A percentile compares a stretch with the other conserved stretches of the same genome.
These are phyloP conservation scores for Prenolepis imparis DNA, from an alignment of 2,888 invertebrate genomes.

Conservation along the genomic window DNA sequence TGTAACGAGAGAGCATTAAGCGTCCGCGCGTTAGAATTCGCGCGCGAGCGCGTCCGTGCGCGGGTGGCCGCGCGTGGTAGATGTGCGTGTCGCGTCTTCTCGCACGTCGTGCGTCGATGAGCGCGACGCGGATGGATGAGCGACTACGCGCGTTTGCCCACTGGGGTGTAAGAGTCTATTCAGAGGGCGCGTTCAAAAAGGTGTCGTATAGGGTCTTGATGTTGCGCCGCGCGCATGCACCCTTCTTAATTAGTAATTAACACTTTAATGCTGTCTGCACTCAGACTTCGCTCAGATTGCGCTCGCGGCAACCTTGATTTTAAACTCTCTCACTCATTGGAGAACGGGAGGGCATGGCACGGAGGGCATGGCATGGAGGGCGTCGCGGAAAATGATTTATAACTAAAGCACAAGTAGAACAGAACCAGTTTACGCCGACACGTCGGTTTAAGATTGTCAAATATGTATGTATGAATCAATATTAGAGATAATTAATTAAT, in stretches of 20 bases:
- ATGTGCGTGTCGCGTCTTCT: slow-evolving; percentile 65
- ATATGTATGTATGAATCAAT: neutral
- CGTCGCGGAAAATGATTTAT: slow-evolving; percentile 77
- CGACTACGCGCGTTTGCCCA: slow-evolving; percentile 82
- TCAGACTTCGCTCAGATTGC: slow-evolving; percentile 69
- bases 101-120: slow-evolving; percentile 60
- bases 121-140: slow-evolving; percentile 72
- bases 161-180: slow-evolving; percentile 84
- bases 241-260: slow-evolving; percentile 86
- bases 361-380: slow-evolving; percentile 39
- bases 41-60: slow-evolving; percentile 52
- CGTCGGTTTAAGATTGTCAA: slow-evolving; percentile 46
- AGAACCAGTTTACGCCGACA: slow-evolving; percentile 75
- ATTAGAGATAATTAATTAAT: neutral
- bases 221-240: slow-evolving; percentile 76
- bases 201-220: slow-evolving; percentile 83
- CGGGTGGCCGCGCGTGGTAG: slow-evolving; percentile 54
- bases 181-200: slow-evolving; percentile 85
- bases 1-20: slow-evolving; percentile 77
- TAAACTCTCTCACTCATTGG: slow-evolving; percentile 22
- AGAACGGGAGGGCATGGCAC: slow-evolving; percentile 30
- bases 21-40: slow-evolving; percentile 68
- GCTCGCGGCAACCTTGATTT: slow-evolving; percentile 65
- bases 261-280: slow-evolving; percentile 84
- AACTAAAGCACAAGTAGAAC: slow-evolving; percentile 80